Evolutionary conservation across 2,797 vertebrate genomes (phyloP), one percentile per base, ranked within the genome.

Genomic region (Thaleichthys pacificus): DNA sequence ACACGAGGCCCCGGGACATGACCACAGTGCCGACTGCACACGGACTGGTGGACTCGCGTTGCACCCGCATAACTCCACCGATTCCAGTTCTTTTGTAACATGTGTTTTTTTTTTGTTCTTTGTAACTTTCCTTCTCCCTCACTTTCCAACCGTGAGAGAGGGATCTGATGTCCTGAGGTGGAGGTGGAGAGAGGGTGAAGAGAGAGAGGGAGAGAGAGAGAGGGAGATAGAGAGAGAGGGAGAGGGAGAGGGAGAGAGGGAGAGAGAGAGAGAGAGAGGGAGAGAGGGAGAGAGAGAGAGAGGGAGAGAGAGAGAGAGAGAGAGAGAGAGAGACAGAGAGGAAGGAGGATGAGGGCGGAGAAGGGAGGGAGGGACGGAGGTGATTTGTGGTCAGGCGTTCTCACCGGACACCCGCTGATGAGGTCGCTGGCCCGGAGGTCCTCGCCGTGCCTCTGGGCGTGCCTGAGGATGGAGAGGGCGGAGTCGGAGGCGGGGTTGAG

Each of bases 331-430:
- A 14, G 21, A 24, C 7, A 24, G 47, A 32, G 17, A 17, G 22
- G 26, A 22, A 1, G 14, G 26, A 49, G 22, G 24, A 28, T 11
- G 42, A 26, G n/a, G 22, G 24, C 8, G 7, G 2, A n/a, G 22
- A 32, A 49, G 47, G 54, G 24, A 56, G 11, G 32, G 73, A 77
- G 80, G 75, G 76, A 84, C 78, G 35, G 38, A 42, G 14, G 15
- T 19, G 35, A 14, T 24, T 28, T 38, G 9, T 28, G 42, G 85
- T 79, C 83, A 60, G 77, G 80, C 75, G 0, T 73, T 88, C 93
- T 95, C 85, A 97, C 96, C 93, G 95, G 95, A 78, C 95, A 97
- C 72, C 95, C 95, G 19, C 87, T 88, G 81, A 97, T 95, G n/a
- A 95, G 94, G 90, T 97, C 96, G 47, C 94, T 95, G 49, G 95